Evolutionary conservation across 1,140 invertebrate species (phyloP), one percentile per base, ranked within the genome.

Genomic region (Neuroterus valhalla): DNA sequence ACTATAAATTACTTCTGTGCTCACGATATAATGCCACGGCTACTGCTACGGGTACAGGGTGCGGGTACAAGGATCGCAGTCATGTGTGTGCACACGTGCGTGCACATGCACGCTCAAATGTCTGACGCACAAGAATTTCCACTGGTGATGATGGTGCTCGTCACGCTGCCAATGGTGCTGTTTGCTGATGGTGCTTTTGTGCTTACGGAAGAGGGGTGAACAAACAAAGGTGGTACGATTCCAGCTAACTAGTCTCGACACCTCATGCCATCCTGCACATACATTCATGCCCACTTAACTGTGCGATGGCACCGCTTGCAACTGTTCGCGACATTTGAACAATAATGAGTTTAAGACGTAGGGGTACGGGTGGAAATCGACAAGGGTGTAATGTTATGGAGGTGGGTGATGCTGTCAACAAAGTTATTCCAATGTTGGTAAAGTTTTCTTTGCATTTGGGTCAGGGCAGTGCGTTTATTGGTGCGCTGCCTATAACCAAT

Each of bases 1-100:
- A 89, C 89, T 89, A 90, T 90, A 90, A 90, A 89, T 90, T 90
- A 90, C 88, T 89, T 90, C 87, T 90, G 87, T 86, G 85, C 88
- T 89, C 89, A 88, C 88, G 85, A 90, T 89, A 89, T 90, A 89
- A 90, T 90, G 86, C 87, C 77, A 86, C 84, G 86, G 87, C 88
- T 89, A 89, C 88, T 83, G 87, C 85, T 84, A 82, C 80, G 84
- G 81, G 84, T 88, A 62, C 55, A 85, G 84, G 84, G 80, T 79
- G 76, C 79, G 75, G 74, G 55, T 73, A 77, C 71, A 78, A 76
- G 71, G 76, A 79, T 76, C 67, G 76, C 70, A 68, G 66, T 73
- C 17, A 73, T 77, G 74, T 80, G 55, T 78, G 73, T 81, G 80
- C 78, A 81, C 71, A 81, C 75, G 76, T 75, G 77, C 44, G 74